These are phyloP conservation scores for Heliconius himera DNA, from an alignment of 1,140 invertebrate species.

Conservation along the genomic window DNA sequence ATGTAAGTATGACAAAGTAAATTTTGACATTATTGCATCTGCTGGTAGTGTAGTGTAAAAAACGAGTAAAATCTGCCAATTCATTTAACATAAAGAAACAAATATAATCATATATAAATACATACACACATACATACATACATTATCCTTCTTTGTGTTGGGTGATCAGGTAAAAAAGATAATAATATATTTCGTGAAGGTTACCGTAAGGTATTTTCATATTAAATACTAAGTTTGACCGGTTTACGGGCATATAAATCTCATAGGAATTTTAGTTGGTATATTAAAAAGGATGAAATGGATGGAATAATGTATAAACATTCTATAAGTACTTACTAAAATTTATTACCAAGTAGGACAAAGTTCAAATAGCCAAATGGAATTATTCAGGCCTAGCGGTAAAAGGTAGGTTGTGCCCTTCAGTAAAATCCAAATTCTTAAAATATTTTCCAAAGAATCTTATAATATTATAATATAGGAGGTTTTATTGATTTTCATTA, in stretches of 20 bases:
- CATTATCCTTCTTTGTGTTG: too few species aligned
- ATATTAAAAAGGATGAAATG: too few species aligned
- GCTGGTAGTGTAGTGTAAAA: too few species aligned
- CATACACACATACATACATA: too few species aligned
- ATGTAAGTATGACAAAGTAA: too few species aligned
- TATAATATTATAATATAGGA: background rate
- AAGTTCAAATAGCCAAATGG: conserved; percentile 5
- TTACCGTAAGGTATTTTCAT: background rate
- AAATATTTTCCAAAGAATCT: background rate
- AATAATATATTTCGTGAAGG: background rate
- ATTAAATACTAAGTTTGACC: background rate
- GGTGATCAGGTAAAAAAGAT: background rate
- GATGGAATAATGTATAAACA: too few species aligned
- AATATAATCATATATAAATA: too few species aligned
- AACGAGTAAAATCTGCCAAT: too few species aligned
- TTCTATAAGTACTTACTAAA: too few species aligned
- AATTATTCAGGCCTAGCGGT: background rate
- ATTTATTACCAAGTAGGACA: background rate
- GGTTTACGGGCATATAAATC: background rate
- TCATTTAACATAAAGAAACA: too few species aligned
- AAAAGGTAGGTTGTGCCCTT: background rate
- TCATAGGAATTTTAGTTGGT: background rate
- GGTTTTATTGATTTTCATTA: background rate
- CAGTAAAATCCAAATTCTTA: background rate
- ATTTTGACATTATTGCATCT: too few species aligned